Evolutionary conservation across 2,888 invertebrate genomes (phyloP), one percentile per base, ranked within the genome.

Genomic region (Andrena praecox): DNA sequence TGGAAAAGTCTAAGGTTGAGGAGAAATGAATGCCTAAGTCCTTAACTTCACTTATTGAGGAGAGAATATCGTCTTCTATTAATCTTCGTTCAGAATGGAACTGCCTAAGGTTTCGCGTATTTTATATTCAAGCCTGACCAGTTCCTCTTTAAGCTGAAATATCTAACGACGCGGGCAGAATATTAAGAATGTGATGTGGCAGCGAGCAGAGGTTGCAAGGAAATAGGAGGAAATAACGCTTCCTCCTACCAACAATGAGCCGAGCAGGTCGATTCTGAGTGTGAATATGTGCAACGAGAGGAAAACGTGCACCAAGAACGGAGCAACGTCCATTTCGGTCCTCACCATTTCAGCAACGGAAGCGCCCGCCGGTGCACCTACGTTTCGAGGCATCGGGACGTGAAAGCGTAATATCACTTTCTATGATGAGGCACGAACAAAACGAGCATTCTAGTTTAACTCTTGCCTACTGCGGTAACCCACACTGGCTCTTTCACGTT

Each of bases 181-280:
- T 77, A 77, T 72, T 77, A 77, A 77, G 72, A 68, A 72, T 42
- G 27, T 52, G 29, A 42, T 50, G 33, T 68, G 52, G 52, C 67
- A 52, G 31, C n/a, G 52, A 63, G 29, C 16, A 20, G 62, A 35
- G 62, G 33, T 48, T 48, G 31, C 56, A 56, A 73, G 73, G 73
- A 78, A 73, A 68, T 69, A 63, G 56, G 56, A 52, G 78, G 73
- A 78, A 78, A 78, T 78, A 59, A 63, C 54, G 56, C 50, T 78
- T 69, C 64, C 74, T 74, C 12, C 12, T 42, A 48, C 33, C 69
- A 74, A 79, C 69, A 64, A 69, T 59, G 69, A 64, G 27, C 50
- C 20, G 12, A 20, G 63, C 31, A 60, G 62, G 60, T 77, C 63
- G 59, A 35, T 35, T 10, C 48, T 33, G 69, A 59, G 63, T 1